Base-by-base conservation (phyloP, 2,888 invertebrate genomes). In the Drosophila helvetica region DNA sequence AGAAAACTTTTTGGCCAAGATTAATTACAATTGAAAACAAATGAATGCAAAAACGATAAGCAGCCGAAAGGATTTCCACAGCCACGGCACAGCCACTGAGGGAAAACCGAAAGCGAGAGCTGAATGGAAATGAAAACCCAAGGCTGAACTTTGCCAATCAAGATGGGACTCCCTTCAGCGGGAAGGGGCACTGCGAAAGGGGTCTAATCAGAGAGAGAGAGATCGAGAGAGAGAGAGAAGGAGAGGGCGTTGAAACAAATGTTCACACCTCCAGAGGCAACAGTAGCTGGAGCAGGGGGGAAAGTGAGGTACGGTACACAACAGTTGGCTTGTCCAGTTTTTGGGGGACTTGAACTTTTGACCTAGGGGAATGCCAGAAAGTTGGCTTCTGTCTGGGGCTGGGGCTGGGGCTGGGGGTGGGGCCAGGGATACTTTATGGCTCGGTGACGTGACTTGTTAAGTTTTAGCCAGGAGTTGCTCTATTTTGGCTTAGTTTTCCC, bases 31-130 rank as follows among this genome's bases (percentile, higher is more conserved):
- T 89, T 85, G 86, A 85, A 89, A 87, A 87, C 87, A 87, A 89
- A 87, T 88, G 89, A 87, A 87, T 89, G 88, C 89, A 87, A 81
- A 86, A 85, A 89, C 89, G 87, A 87, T 89, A 89, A 88, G 86
- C 89, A 88, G 89, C 79, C 86, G 58, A 88, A 79, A 80, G 88
- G 88, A 86, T 88, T 88, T 65, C 59, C 66, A 70, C 56, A 70
- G 59, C 27, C 68, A 52, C 61, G 45, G 53, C 38, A 54, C 30
- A 27, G 33, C 12, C 33, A 33, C 38, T 38, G n/a, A 38, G 38
- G 38, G 38, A 38, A 38, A 27, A 27, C 27, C 27, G 27, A 27
- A n/a, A 38, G 38, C 38, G n/a, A 38, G 55, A 45, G 63, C 58
- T 48, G 68, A 74, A 61, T 58, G 60, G 59, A 59, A 59, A 59